Evolutionary conservation across 2,888 invertebrate genomes (phyloP).

Genomic region (Pandemis heparana): DNA sequence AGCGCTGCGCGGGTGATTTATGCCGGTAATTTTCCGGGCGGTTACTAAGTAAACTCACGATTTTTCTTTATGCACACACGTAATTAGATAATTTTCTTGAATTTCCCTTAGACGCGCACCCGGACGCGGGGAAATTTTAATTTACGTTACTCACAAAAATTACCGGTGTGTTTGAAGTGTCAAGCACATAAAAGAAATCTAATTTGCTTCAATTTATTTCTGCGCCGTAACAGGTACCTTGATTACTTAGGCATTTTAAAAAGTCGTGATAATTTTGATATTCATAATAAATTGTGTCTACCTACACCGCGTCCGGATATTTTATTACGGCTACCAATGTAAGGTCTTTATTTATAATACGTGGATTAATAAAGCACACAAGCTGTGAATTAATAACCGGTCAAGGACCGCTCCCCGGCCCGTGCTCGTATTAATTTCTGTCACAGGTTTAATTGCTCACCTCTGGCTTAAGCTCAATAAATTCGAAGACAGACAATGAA

Average conservation of each 20-base stretch:
- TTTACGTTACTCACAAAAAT: conserved; percentile 37
- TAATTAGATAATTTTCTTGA: conserved; percentile 83
- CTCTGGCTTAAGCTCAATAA: conserved; percentile 83
- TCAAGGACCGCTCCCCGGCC: conserved; percentile 55
- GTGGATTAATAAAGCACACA: conserved; percentile 72
- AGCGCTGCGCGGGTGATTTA: conserved; percentile 76
- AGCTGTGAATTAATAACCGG: conserved; percentile 70
- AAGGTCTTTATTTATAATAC: conserved; percentile 63
- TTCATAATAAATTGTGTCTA: conserved; percentile 39
- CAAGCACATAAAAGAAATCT: conserved; percentile 40
- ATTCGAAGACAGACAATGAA: conserved; percentile 81
- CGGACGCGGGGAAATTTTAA: conserved; percentile 52
- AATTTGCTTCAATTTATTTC: conserved; percentile 42
- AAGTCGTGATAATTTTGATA: conserved; percentile 35
- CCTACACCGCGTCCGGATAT: conserved; percentile 37
- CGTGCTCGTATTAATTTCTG: conserved; percentile 81
- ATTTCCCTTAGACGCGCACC: conserved; percentile 60
- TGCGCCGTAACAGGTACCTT: conserved; percentile 17
- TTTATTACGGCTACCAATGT: conserved; percentile 43
- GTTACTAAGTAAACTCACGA: conserved; percentile 83
- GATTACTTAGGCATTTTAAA: conserved; percentile 31
- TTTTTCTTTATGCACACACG: conserved; percentile 82
- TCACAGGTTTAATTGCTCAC: conserved; percentile 83
- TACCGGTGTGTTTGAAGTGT: conserved; percentile 42
- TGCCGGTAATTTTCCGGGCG: conserved; percentile 83